These are phyloP conservation scores for Chromobotia macracanthus DNA, from an alignment of 2,797 vertebrate species.

Conservation along the genomic window DNA sequence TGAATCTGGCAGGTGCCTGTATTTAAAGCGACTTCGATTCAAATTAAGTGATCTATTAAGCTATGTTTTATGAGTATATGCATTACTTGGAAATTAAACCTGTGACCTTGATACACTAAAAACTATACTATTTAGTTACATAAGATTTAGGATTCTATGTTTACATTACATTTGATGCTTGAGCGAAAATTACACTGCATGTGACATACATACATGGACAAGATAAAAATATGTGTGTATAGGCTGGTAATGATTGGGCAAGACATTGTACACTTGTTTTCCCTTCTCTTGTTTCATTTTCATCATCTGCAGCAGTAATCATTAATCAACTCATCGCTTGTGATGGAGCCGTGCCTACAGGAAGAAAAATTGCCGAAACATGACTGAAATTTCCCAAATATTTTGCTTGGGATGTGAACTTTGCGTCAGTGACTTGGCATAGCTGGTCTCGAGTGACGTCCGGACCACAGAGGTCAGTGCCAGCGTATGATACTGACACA, in stretches of 20 bases:
- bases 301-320: background rate
- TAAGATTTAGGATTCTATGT: too few relatives aligned
- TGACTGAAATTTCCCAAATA: conserved; percentile 31
- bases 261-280: background rate
- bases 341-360: conserved; percentile 41
- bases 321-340: conserved; percentile 31
- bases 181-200: too few relatives aligned
- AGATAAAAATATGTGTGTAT: too few relatives aligned
- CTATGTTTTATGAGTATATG: background rate
- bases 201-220: too few relatives aligned
- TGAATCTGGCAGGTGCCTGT: background rate
- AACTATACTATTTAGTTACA: too few relatives aligned
- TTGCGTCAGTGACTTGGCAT: conserved; percentile 37
- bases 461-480: conserved; percentile 58
- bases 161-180: too few relatives aligned
- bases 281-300: background rate
- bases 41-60: background rate
- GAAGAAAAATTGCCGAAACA: conserved; percentile 28
- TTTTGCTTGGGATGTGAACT: conserved; percentile 56
- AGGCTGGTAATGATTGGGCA: too few relatives aligned
- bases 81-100: too few relatives aligned
- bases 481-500: conserved; percentile 62
- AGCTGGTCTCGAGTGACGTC: conserved; percentile 28
- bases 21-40: background rate
- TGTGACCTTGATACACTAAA: too few relatives aligned